These are phyloP conservation scores for Loris lydekkerianus DNA, from an alignment of 2,797 vertebrate genomes.

Conservation along the genomic window DNA sequence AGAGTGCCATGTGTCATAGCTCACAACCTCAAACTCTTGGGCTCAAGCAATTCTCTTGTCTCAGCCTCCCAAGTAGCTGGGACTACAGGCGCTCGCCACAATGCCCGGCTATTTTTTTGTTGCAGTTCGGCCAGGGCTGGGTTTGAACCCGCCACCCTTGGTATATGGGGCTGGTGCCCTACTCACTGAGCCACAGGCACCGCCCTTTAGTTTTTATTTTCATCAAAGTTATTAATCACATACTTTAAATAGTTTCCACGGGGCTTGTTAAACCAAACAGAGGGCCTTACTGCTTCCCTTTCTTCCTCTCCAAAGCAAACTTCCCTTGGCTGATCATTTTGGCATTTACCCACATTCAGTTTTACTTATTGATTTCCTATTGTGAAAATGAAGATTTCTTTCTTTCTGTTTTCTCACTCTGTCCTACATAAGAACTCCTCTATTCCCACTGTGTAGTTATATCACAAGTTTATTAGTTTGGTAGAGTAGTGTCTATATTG, in stretches of 20 bases:
- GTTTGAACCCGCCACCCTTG: too few species aligned
- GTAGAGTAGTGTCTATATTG: not conserved
- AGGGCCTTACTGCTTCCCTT: not conserved
- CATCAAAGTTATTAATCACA: not conserved
- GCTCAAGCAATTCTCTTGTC: too few species aligned
- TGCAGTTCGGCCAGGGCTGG: too few species aligned
- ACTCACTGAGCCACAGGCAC: too few species aligned
- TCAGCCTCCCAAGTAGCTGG: too few species aligned
- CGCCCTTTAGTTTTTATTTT: not conserved
- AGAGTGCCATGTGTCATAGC: too few species aligned
- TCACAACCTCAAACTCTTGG: too few species aligned
- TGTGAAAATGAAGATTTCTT: not conserved
- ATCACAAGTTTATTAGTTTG: not conserved
- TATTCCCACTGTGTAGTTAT: rapidly evolving
- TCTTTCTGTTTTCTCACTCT: not conserved
- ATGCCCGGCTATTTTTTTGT: too few species aligned
- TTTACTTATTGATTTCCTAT: not conserved
- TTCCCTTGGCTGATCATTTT: not conserved
- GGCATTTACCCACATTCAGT: not conserved
- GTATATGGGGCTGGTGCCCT: too few species aligned
- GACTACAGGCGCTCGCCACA: too few species aligned
- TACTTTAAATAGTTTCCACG: constrained; percentile 27
- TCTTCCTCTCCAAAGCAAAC: not conserved
- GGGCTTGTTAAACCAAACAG: not conserved
- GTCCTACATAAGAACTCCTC: not conserved